Evolutionary conservation across 2,113 vertebrate species (phyloP).

Genomic region (human (Homo sapiens)): DNA sequence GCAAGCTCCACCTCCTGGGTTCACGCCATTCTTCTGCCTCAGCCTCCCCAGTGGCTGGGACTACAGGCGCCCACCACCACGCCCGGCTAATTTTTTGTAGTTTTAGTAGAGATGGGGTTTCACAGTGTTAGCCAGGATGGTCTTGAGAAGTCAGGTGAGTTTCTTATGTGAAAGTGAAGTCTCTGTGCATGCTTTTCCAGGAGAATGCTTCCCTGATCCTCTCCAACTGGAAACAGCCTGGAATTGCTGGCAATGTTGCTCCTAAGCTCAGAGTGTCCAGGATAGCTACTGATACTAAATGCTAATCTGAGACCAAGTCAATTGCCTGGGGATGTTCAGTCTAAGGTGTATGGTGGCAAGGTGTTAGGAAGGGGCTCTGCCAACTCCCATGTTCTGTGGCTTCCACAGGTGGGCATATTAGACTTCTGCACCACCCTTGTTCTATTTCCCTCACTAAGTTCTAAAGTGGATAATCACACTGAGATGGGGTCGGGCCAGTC

Average conservation of each 20-base stretch:
- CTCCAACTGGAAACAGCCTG: background rate
- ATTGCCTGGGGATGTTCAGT: background rate
- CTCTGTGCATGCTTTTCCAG: background rate
- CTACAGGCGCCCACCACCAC: no score
- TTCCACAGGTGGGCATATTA: background rate
- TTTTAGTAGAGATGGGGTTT: no score
- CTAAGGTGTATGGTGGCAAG: background rate
- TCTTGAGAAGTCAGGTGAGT: background rate
- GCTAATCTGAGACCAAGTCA: background rate
- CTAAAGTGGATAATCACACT: constrained; percentile 16
- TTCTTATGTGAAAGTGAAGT: background rate
- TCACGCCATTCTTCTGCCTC: no score
- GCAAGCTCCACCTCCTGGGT: no score
- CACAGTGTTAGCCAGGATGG: no score
- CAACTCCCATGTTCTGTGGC: background rate
- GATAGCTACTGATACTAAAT: background rate
- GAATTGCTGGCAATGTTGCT: background rate
- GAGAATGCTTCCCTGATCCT: background rate
- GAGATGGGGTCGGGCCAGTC: constrained; percentile 47
- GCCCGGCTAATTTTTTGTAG: no score
- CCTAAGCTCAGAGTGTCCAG: background rate
- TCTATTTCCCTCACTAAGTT: background rate
- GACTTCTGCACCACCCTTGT: background rate
- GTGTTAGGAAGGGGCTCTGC: background rate
- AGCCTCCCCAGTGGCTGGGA: no score